Evolutionary conservation across 2,797 vertebrate species (phyloP).

Genomic region (Austrolebias charrua): DNA sequence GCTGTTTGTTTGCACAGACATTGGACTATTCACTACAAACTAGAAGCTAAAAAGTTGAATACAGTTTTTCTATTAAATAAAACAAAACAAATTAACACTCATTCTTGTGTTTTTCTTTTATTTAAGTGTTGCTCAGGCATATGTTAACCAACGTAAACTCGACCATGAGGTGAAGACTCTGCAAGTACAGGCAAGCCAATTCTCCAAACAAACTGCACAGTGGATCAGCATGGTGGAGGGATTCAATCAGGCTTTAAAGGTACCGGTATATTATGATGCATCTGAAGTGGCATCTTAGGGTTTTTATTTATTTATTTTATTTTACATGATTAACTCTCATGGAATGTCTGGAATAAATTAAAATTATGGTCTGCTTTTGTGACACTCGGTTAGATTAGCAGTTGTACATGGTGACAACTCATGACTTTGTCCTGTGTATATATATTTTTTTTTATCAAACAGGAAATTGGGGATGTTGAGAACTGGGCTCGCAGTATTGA

Average conservation of each 20-base stretch:
- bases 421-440: background rate
- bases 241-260: conserved; percentile 96
- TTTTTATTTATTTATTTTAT: too few relatives aligned
- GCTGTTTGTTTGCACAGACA: background rate
- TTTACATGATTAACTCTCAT: too few relatives aligned
- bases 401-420: background rate
- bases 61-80: background rate
- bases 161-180: conserved; percentile 96
- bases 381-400: background rate
- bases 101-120: conserved; percentile 13
- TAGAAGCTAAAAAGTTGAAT: background rate
- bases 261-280: conserved; percentile 50
- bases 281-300: background rate
- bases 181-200: conserved; percentile 92
- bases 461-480: conserved; percentile 98
- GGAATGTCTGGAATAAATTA: too few relatives aligned
- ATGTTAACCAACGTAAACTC: conserved; percentile 94
- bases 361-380: background rate
- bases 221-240: conserved; percentile 97
- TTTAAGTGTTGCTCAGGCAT: conserved; percentile 90
- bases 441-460: conserved; percentile 14
- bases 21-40: background rate
- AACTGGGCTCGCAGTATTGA: conserved; percentile 97
- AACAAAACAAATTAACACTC: background rate
- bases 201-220: conserved; percentile 94